Evolutionary conservation across 1,140 invertebrate species (phyloP).

Genomic region (Ruditapes philippinarum): DNA sequence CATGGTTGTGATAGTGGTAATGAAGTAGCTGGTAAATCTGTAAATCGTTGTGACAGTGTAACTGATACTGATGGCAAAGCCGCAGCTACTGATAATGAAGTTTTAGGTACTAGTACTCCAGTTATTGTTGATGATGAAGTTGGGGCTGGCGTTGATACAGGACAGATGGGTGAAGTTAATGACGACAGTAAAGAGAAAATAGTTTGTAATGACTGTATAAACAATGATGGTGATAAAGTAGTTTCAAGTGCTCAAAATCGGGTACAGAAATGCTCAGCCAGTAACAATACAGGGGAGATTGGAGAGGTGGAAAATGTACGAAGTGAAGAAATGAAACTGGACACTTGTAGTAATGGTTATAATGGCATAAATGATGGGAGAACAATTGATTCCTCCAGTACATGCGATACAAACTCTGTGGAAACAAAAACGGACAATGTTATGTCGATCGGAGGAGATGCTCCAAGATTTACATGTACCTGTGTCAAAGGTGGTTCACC

Average conservation of each 20-base stretch:
- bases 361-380: background rate
- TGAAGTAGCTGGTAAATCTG: no score
- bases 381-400: background rate
- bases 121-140: background rate
- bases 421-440: background rate
- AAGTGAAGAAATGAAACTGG: background rate
- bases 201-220: no score
- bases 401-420: no score
- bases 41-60: background rate
- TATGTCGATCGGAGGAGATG: background rate
- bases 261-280: no score
- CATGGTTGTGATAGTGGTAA: background rate
- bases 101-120: background rate
- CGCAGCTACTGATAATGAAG: background rate
- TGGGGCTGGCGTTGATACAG: background rate
- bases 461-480: background rate
- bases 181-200: no score
- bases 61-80: background rate
- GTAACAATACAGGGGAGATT: background rate
- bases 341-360: background rate
- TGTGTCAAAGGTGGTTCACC: background rate
- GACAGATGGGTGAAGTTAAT: no score
- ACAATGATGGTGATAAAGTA: no score
- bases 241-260: no score
- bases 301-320: background rate